Base-by-base conservation (phyloP, 2,113 vertebrate species). In the Grus americana region DNA sequence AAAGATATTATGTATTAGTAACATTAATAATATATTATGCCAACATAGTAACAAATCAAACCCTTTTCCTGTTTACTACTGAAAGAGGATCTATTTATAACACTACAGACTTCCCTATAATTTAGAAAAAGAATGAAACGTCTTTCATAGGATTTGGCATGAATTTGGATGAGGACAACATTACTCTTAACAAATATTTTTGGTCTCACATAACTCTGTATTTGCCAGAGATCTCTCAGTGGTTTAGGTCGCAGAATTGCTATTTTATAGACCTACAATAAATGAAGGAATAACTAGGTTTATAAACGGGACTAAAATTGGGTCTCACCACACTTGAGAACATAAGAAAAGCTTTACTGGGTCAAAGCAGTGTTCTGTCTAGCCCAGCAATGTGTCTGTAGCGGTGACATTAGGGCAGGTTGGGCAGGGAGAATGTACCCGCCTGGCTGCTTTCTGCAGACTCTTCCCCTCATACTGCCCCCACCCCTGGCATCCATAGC, bases 31-130 rank as follows among this genome's bases (percentile, higher is more conserved):
- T 75, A 36, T 27, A 58, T 92, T 92, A 83, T 92, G 70, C 80
- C 78, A 94, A 79, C 70, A 58, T 24, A 79, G 38, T 84, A 92
- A 82, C 49, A 95, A 84, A 96, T 93, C 49, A 93, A 94, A 36
- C 18, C 46, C 58, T 88, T 95, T 87, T 92, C 66, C 61, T 87
- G 52, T 91, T 96, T 92, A 89, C 40, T 91, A 62, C 47, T 79
- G 20, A 65, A 87, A 75, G 32, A 90, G 46, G 10, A n/a, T 57
- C 57, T 93, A 65, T 89, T 96, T 95, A 85, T 95, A 91, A 49
- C 18, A 40, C 21, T 73, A 65, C 34, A 58, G 36, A 92, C 84
- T 96, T 93, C 86, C 57, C 65, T 87, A 18, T 70, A 89, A 93
- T 92, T 93, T 75, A 79, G 55, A 42, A 65, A 78, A 54, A 58